phyloP scores from a whole-genome alignment of 2,888 invertebrate species.

The Epistrophe eligans region DNA sequence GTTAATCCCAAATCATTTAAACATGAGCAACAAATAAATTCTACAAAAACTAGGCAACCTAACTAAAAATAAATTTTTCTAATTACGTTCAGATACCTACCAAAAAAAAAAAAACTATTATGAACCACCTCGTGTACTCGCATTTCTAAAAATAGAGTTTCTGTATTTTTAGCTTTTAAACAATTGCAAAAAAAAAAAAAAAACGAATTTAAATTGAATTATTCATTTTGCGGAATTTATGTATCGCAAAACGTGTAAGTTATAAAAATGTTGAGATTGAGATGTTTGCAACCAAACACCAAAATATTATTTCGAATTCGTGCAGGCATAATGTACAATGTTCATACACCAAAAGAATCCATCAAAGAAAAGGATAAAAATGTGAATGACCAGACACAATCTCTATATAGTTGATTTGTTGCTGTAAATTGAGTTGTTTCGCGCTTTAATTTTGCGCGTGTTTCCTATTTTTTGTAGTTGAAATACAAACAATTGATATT shows the following conservation, averaged over 20 bases:
- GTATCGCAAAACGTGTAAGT: constrained; percentile 14
- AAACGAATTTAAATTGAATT: constrained; percentile 37
- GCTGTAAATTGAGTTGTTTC: not conserved
- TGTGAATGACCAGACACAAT: constrained; percentile 11
- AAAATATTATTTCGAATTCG: constrained; percentile 25
- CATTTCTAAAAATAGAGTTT: constrained; percentile 44
- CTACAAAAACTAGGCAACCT: constrained; percentile 9
- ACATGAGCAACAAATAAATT: constrained; percentile 63
- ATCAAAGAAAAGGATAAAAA: constrained; percentile 31
- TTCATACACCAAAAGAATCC: not conserved
- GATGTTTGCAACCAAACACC: constrained; percentile 54
- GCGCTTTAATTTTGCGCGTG: constrained; percentile 12
- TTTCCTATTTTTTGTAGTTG: constrained; percentile 11
- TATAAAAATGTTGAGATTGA: not conserved
- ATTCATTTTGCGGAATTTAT: constrained; percentile 42
- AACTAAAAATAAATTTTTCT: constrained; percentile 41
- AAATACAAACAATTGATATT: too few relatives aligned
- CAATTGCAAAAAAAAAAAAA: constrained; percentile 9
- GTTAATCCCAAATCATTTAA: constrained; percentile 40
- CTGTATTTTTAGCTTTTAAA: constrained; percentile 40
- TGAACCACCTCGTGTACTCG: constrained; percentile 4
- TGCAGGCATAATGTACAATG: not conserved
- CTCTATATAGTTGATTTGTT: not conserved
- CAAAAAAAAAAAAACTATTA: not conserved
- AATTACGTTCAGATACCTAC: not conserved